A percentile compares a stretch with the other conserved stretches of the same genome.
These are phyloP conservation scores for Macroteleia sp. DNA, from an alignment of 2,888 invertebrate species.

Conservation along the genomic window DNA sequence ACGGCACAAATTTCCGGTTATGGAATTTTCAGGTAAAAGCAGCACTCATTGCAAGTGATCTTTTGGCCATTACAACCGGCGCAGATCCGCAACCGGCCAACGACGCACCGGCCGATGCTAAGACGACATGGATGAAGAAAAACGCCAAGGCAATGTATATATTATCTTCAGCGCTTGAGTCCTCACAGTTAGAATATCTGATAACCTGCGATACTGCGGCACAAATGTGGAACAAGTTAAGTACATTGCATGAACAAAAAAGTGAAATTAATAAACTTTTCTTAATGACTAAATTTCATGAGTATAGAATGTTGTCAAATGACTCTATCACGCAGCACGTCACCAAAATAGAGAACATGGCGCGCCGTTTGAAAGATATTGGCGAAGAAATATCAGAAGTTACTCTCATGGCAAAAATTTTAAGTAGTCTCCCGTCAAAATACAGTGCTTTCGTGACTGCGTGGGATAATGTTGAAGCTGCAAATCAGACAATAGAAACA, in stretches of 20 bases:
- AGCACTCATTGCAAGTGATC: neutral
- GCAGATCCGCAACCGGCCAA: neutral
- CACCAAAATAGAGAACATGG: slow-evolving; percentile 60
- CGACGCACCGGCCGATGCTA: no score
- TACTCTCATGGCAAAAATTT: slow-evolving; percentile 63
- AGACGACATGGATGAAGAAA: neutral
- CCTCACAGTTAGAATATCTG: slow-evolving; percentile 56
- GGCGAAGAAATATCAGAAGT: slow-evolving; percentile 52
- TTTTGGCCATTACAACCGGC: neutral
- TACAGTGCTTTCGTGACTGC: no score
- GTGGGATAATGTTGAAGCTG: no score
- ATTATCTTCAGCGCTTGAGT: slow-evolving; percentile 65
- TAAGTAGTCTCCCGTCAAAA: slow-evolving; percentile 65
- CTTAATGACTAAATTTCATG: slow-evolving; percentile 62
- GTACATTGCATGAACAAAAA: slow-evolving; percentile 65
- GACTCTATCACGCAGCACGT: slow-evolving; percentile 66
- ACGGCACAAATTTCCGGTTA: slow-evolving; percentile 7
- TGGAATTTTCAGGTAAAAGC: slow-evolving; percentile 20
- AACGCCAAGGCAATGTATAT: slow-evolving; percentile 67
- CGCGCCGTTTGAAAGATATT: slow-evolving; percentile 56
- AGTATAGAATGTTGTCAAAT: slow-evolving; percentile 49
- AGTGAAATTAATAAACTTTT: slow-evolving; percentile 66
- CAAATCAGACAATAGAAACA: slow-evolving; percentile 43
- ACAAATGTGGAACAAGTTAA: slow-evolving; percentile 67
- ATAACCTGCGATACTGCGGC: slow-evolving; percentile 60